Conservation (phyloP, 2,888 invertebrate species). For the Drosophila helvetica region DNA sequence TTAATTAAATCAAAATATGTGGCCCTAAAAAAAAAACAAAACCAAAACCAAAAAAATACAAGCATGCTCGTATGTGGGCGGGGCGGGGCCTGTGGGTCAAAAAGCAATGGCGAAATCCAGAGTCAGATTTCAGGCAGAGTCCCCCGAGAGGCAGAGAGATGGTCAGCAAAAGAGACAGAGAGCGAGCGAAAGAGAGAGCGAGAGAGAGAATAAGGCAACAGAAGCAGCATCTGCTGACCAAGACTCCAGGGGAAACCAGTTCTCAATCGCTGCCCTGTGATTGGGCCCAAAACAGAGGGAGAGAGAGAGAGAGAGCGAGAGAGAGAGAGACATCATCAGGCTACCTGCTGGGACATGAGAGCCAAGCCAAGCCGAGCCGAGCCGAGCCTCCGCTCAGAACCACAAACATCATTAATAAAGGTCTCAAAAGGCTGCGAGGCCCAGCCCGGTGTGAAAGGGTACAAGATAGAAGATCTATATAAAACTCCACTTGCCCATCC, state of each 20-base stretch:
- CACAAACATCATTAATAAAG: constrained; percentile 32
- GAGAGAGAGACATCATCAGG: background rate
- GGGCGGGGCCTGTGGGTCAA: constrained; percentile 22
- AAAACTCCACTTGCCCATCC: background rate
- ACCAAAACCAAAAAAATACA: background rate
- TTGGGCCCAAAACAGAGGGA: constrained; percentile 33
- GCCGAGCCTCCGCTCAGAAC: background rate
- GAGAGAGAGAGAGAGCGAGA: background rate
- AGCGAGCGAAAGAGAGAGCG: constrained; percentile 5
- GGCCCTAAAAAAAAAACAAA: constrained; percentile 14
- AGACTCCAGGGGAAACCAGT: constrained; percentile 56
- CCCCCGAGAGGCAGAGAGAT: background rate
- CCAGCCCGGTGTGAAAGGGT: background rate
- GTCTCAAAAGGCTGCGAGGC: background rate
- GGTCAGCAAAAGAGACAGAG: constrained; percentile 13
- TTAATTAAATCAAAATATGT: constrained; percentile 59
- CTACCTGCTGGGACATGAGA: background rate
- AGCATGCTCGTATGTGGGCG: constrained; percentile 33
- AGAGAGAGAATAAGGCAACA: constrained; percentile 22
- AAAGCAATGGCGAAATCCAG: constrained; percentile 45
- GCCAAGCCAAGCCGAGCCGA: too few species aligned
- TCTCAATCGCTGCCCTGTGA: constrained; percentile 57
- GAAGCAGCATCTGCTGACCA: constrained; percentile 39
- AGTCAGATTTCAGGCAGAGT: constrained; percentile 14
- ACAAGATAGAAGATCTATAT: background rate